Evolutionary conservation across 2,113 vertebrate species (phyloP).

Genomic region (Callocephalon fimbriatum): DNA sequence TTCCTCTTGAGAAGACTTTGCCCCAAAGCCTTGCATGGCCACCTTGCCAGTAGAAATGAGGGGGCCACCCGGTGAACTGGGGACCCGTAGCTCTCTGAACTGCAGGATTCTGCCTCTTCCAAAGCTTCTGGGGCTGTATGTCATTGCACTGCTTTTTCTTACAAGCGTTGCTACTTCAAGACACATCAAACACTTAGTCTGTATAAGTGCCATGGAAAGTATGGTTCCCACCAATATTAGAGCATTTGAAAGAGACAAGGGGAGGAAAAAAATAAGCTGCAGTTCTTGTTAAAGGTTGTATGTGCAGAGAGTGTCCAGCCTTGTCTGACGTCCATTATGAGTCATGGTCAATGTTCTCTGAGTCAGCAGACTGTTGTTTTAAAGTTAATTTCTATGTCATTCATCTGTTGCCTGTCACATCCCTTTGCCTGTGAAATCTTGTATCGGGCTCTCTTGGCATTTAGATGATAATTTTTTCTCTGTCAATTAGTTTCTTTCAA

Average conservation of each 20-base stretch:
- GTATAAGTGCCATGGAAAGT: background rate
- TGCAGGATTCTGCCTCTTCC: background rate
- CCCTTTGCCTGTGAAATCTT: background rate
- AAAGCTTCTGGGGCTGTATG: background rate
- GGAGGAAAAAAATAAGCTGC: background rate
- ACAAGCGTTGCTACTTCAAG: background rate
- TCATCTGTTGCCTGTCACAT: background rate
- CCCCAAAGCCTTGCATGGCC: background rate
- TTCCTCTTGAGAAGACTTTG: background rate
- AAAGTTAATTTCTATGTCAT: slow-evolving; percentile 20
- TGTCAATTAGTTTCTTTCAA: background rate
- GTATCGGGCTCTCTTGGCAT: background rate
- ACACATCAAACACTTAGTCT: background rate
- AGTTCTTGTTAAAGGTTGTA: background rate
- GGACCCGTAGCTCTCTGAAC: background rate
- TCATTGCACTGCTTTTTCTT: background rate
- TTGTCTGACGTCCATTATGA: background rate
- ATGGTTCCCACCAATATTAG: background rate
- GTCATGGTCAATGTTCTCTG: slow-evolving; percentile 3
- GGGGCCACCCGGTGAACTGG: background rate
- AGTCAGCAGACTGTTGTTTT: slow-evolving; percentile 15
- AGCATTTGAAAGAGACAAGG: background rate
- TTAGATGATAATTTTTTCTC: background rate
- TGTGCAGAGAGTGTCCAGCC: background rate
- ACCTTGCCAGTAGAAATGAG: background rate